Base-by-base conservation (phyloP, 1,140 invertebrate species). In the Orussus abietinus region DNA sequence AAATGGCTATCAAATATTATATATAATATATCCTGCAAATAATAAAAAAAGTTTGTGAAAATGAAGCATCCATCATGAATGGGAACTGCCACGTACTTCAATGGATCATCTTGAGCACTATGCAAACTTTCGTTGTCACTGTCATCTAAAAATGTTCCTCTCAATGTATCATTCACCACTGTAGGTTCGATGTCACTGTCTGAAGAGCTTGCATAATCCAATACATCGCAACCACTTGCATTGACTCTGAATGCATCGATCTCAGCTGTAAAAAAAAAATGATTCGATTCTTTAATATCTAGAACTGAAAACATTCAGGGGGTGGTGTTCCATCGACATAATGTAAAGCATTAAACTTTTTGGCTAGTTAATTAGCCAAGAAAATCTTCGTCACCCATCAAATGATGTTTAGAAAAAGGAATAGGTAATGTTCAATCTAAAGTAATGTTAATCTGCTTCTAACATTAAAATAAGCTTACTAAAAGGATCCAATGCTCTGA, bases 101-200 rank as follows among this genome's bases (percentile, higher is more conserved):
- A 72, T 5, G 80, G 75, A 75, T 90, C 86, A 55, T 89, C 86
- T 49, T 84, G 77, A 41, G 86, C 79, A 41, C 83, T 87, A 53
- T 89, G 85, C 10, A 86, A 76, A 66, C 84, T 88, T 63, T 90
- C 88, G 56, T 84, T 77, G 52, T 84, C 82, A 5, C 81, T 83
- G 54, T 84, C 85, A 51, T 86, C 85, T 12, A 79, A 75, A 52
- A 84, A 81, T 33, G 76, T 69, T 50, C 80, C 80, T 49, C 75
- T 71, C 62, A 83, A 80, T 0, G 84, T 80, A 45, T 83, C 82
- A 14, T 76, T 80, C 4, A 84, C 72, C 7, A 78, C 74, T 2
- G 80, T 75, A 3, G 79, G 68, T 63, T 85, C 83, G 2, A 80
- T 78, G 55, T 88, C 86, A 64, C 82, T 84, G 34, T 86, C 81